Percentiles rank a stretch among this genome's conserved stretches.
These are phyloP conservation scores for Eristalinus aeneus DNA, from an alignment of 2,888 invertebrate species.

Conservation along the genomic window DNA sequence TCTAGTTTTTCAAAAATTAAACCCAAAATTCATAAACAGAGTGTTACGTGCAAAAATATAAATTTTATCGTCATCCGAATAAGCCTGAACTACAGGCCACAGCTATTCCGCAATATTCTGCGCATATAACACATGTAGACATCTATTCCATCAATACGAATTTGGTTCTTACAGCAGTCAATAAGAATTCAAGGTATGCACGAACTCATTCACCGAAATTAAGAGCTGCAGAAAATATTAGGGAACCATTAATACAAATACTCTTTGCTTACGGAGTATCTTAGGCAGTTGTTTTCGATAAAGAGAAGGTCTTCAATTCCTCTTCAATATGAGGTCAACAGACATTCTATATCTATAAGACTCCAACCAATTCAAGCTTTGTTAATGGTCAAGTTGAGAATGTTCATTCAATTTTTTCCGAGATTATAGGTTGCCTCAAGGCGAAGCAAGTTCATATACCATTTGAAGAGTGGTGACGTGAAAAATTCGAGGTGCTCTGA, in stretches of 20 bases:
- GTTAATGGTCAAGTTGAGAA: neutral
- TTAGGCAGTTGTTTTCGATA: neutral
- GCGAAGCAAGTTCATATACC: neutral
- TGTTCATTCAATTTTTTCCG: neutral
- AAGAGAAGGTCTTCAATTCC: neutral
- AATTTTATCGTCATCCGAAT: slow-evolving; percentile 40
- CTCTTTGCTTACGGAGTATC: neutral
- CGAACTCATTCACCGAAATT: neutral
- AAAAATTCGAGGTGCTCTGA: too few relatives aligned
- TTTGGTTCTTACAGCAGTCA: slow-evolving; percentile 37
- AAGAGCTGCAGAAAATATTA: neutral
- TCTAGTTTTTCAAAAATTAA: slow-evolving; percentile 17
- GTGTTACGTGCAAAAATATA: slow-evolving; percentile 13
- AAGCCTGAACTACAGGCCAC: slow-evolving; percentile 20
- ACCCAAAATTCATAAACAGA: slow-evolving; percentile 5
- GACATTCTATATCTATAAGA: neutral
- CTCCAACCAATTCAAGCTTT: neutral
- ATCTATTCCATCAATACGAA: neutral
- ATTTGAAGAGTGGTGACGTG: too few relatives aligned
- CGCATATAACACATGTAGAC: slow-evolving; percentile 32
- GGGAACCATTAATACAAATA: too few relatives aligned
- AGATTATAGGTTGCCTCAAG: neutral
- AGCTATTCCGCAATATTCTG: neutral
- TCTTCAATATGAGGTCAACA: neutral
- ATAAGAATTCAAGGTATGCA: slow-evolving; percentile 24